Conservation (phyloP, 2,888 invertebrate genomes). For the Ophonus ardosiacus region DNA sequence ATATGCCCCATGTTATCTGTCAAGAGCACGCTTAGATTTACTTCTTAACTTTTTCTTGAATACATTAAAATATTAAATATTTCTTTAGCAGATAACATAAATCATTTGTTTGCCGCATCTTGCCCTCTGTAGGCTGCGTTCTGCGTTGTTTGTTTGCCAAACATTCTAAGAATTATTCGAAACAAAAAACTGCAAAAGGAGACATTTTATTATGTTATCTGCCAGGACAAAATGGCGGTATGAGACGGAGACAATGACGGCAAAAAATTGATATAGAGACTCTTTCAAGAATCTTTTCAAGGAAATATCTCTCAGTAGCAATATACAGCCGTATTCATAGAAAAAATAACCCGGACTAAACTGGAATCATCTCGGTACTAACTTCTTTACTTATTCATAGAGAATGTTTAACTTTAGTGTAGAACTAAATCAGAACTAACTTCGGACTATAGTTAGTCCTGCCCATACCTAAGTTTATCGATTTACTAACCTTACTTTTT, state of each 20-base stretch:
- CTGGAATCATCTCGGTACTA: too few relatives aligned
- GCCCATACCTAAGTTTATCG: too few relatives aligned
- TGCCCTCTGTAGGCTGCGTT: slow-evolving; percentile 28
- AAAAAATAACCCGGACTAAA: too few relatives aligned
- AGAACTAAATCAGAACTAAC: too few relatives aligned
- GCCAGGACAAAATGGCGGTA: not conserved
- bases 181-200: slow-evolving; percentile 23
- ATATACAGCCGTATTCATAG: too few relatives aligned
- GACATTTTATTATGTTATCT: slow-evolving; percentile 8
- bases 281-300: not conserved
- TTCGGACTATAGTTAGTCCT: too few relatives aligned
- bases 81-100: slow-evolving; percentile 65
- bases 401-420: too few relatives aligned
- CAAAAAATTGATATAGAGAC: not conserved
- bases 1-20: slow-evolving; percentile 72
- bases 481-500: too few relatives aligned
- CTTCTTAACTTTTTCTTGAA: slow-evolving; percentile 69
- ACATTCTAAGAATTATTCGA: slow-evolving; percentile 9
- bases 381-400: too few relatives aligned
- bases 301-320: not conserved
- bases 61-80: slow-evolving; percentile 69
- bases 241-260: not conserved
- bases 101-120: slow-evolving; percentile 64
- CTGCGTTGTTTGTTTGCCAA: slow-evolving; percentile 32
- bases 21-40: slow-evolving; percentile 70